These are phyloP conservation scores for Trachelus iudaicus DNA, from an alignment of 2,888 invertebrate genomes.

Conservation along the genomic window DNA sequence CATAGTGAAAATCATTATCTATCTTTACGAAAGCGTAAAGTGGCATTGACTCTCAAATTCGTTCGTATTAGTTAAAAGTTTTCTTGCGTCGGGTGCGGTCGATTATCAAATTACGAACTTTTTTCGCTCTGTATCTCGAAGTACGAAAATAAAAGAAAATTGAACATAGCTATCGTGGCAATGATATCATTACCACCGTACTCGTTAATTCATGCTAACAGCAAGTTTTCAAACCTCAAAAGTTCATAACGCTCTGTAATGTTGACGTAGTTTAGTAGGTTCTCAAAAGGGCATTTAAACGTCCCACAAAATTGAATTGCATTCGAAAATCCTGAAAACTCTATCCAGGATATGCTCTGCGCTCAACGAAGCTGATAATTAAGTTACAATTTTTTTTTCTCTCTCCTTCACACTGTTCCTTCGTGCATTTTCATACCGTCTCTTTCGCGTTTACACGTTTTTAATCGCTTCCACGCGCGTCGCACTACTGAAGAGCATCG, in stretches of 20 bases:
- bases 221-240: constrained; percentile 12
- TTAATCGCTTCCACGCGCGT: neutral
- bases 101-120: constrained; percentile 16
- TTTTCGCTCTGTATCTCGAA: constrained; percentile 14
- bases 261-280: constrained; percentile 20
- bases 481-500: neutral
- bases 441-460: neutral
- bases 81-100: constrained; percentile 17
- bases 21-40: constrained; percentile 44
- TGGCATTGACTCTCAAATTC: constrained; percentile 39
- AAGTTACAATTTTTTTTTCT: constrained; percentile 7
- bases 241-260: constrained; percentile 24
- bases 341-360: neutral
- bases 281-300: constrained; percentile 17
- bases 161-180: constrained; percentile 23
- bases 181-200: constrained; percentile 1
- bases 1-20: constrained; percentile 45
- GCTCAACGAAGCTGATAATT: constrained; percentile 8
- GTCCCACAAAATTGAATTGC: constrained; percentile 19
- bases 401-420: neutral
- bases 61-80: constrained; percentile 22
- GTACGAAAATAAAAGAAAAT: constrained; percentile 33
- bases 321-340: constrained; percentile 9
- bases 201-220: constrained; percentile 16
- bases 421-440: neutral